Evolutionary conservation across 2,888 invertebrate species (phyloP).

Genomic region (Asteroscopus sphinx): DNA sequence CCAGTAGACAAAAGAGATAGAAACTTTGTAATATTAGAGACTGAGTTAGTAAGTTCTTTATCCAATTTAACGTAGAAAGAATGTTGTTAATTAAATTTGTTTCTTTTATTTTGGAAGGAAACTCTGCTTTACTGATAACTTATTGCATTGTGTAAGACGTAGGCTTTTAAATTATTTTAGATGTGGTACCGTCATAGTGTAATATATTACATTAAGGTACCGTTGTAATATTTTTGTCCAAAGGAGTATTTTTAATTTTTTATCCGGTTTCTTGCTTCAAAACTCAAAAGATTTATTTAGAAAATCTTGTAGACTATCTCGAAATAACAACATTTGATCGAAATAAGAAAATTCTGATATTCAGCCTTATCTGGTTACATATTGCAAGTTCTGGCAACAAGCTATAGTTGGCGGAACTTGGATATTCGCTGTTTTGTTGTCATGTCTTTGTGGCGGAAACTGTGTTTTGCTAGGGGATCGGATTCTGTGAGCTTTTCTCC

Average conservation of each 20-base stretch:
- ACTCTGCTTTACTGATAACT: slow-evolving; percentile 6
- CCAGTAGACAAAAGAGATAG: slow-evolving; percentile 5
- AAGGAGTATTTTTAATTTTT: too few species aligned
- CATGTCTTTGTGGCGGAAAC: background rate
- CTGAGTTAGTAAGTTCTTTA: background rate
- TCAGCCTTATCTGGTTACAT: background rate
- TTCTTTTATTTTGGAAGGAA: slow-evolving; percentile 13
- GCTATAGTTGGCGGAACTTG: background rate
- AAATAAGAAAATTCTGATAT: background rate
- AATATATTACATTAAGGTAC: too few species aligned
- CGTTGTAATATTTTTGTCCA: too few species aligned
- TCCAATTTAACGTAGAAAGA: slow-evolving; percentile 19
- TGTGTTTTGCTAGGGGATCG: background rate
- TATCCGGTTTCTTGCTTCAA: too few species aligned
- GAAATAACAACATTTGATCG: too few species aligned
- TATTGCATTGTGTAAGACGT: slow-evolving; percentile 4
- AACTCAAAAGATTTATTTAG: too few species aligned
- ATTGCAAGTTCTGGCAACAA: too few species aligned
- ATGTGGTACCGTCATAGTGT: too few species aligned
- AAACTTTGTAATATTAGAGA: slow-evolving; percentile 11
- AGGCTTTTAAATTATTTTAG: background rate
- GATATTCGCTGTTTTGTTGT: background rate
- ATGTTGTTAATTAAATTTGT: slow-evolving; percentile 17
- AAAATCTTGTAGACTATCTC: too few species aligned
- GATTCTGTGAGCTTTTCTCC: background rate